These are phyloP conservation scores for Clusia tigrina DNA, from an alignment of 2,888 invertebrate genomes.

Conservation along the genomic window DNA sequence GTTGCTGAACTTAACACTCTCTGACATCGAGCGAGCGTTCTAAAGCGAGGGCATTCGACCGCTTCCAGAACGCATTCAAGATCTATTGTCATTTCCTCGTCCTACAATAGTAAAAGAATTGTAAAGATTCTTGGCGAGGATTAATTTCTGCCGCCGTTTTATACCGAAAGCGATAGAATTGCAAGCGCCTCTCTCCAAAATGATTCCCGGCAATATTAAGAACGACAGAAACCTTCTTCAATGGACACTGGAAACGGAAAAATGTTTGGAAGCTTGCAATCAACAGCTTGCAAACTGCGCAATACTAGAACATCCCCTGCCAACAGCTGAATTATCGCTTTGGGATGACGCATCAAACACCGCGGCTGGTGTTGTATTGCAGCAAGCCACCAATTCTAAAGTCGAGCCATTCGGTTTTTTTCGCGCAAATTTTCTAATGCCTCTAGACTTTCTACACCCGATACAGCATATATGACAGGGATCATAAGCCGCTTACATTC, in stretches of 20 bases:
- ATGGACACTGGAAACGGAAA: constrained; percentile 10
- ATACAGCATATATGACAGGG: constrained; percentile 30
- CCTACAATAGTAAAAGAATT: constrained; percentile 19
- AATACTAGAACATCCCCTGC: constrained; percentile 19
- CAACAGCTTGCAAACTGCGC: constrained; percentile 13
- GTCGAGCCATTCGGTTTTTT: constrained; percentile 54
- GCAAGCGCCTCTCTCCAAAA: constrained; percentile 9
- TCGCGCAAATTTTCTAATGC: constrained; percentile 57
- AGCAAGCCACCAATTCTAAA: constrained; percentile 40
- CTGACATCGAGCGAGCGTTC: background rate
- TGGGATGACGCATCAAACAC: constrained; percentile 22
- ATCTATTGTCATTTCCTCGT: constrained; percentile 1
- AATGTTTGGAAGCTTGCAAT: constrained; percentile 22
- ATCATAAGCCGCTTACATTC: constrained; percentile 38
- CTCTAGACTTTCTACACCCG: constrained; percentile 47
- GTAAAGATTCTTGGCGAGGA: constrained; percentile 14
- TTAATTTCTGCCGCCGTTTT: constrained; percentile 20
- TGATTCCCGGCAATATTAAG: constrained; percentile 17
- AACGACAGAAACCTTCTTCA: constrained; percentile 13
- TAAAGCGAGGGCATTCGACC: constrained; percentile 14
- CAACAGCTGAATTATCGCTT: constrained; percentile 16
- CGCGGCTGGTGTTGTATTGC: constrained; percentile 19
- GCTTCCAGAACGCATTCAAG: constrained; percentile 13
- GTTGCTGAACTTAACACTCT: background rate
- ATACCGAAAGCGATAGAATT: constrained; percentile 15